These are phyloP conservation scores for Apodemia zela DNA, from an alignment of 2,888 invertebrate genomes.

Conservation along the genomic window DNA sequence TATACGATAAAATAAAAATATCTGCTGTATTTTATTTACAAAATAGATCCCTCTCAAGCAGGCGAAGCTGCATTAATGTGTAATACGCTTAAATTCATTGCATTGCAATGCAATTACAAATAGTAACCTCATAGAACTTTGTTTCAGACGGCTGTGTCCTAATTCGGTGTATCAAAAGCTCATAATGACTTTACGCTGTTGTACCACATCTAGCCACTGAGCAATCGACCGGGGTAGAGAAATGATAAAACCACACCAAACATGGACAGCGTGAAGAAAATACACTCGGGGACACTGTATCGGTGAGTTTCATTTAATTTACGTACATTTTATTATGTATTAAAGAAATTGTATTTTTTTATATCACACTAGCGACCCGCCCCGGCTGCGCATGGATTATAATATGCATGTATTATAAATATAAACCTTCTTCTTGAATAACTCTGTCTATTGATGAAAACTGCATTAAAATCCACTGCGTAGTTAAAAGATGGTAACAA, in stretches of 20 bases:
- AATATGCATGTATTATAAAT: no score
- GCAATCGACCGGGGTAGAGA: slow-evolving; percentile 43
- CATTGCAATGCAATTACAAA: slow-evolving; percentile 5
- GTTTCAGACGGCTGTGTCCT: slow-evolving; percentile 29
- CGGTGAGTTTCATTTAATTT: slow-evolving; percentile 55
- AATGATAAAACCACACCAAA: slow-evolving; percentile 61
- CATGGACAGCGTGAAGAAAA: slow-evolving; percentile 78
- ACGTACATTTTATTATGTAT: neutral
- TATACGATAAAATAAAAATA: no score
- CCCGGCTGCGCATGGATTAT: no score
- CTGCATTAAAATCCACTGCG: no score
- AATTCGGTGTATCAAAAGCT: slow-evolving; percentile 27
- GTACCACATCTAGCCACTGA: slow-evolving; percentile 50
- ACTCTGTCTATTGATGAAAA: no score
- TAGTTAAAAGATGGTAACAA: no score
- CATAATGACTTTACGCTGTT: slow-evolving; percentile 60
- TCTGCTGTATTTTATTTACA: neutral
- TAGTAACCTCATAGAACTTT: slow-evolving; percentile 16
- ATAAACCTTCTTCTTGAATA: no score
- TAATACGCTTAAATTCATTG: neutral
- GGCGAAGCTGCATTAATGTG: neutral
- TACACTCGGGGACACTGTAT: slow-evolving; percentile 75
- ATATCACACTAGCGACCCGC: no score
- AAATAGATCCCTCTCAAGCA: neutral
- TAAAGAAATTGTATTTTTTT: no score